phyloP scores from a whole-genome alignment of 2,888 invertebrate genomes.

The Amiota communis region DNA sequence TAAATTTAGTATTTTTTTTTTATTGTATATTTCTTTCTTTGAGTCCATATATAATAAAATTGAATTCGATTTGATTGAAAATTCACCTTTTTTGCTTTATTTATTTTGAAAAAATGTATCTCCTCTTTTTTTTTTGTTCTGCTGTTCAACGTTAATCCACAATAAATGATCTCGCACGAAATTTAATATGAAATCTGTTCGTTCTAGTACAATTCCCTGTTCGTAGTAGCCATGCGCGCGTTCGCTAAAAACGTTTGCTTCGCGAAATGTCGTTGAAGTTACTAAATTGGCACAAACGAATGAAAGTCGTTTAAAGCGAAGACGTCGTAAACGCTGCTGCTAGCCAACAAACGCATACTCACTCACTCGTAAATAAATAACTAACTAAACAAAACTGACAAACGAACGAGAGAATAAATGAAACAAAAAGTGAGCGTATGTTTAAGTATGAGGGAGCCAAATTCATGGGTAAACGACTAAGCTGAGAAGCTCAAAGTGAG shows the following conservation, averaged over 20 bases:
- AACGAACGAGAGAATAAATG: not conserved
- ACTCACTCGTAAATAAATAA: not conserved
- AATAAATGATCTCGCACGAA: not conserved
- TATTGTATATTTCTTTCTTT: conserved; percentile 2
- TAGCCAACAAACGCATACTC: conserved; percentile 5
- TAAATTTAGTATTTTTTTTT: not conserved
- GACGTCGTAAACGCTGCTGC: conserved; percentile 13
- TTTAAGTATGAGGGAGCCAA: not conserved
- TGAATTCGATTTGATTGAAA: not conserved
- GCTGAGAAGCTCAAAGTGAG: too few relatives aligned
- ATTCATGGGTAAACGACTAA: too few relatives aligned
- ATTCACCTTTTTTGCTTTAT: conserved; percentile 2
- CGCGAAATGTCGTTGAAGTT: conserved; percentile 68
- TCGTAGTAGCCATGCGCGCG: conserved; percentile 35
- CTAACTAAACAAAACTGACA: conserved; percentile 33
- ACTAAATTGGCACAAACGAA: conserved; percentile 54
- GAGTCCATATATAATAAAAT: not conserved
- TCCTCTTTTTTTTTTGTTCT: conserved; percentile 8
- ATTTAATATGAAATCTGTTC: not conserved
- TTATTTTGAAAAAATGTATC: conserved; percentile 18
- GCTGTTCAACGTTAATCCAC: not conserved
- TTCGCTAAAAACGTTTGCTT: conserved; percentile 56
- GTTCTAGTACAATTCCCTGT: not conserved
- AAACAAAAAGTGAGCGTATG: not conserved
- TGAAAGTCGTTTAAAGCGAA: conserved; percentile 42